Evolutionary conservation across 64 coral and sea anemone genomes (phyloP).

Genomic region (Montipora foliosa): DNA sequence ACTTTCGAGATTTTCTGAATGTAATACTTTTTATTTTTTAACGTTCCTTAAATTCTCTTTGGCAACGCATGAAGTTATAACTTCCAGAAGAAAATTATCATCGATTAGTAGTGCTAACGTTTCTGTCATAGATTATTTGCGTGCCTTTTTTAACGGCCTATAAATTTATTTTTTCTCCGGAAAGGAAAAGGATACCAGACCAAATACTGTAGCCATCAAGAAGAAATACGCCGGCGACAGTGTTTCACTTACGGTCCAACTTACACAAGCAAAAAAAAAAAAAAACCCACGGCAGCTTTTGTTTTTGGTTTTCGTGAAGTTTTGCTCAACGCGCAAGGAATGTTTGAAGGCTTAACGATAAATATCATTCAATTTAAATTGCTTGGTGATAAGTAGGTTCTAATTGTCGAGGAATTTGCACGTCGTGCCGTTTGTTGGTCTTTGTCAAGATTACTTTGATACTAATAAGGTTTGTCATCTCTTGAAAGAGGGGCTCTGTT

Average conservation of each 20-base stretch:
- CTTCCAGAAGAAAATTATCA: not conserved
- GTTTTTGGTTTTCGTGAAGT: not conserved
- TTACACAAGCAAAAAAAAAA: not conserved
- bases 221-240: not conserved
- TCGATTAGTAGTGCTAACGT: not conserved
- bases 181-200: conserved; percentile 1
- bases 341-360: not conserved
- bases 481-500: not conserved
- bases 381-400: conserved; percentile 13
- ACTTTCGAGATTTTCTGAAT: not conserved
- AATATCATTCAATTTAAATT: conserved; percentile 17
- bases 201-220: too few relatives aligned
- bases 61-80: not conserved
- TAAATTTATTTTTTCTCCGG: not conserved
- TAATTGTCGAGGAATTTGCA: conserved; percentile 10
- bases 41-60: too few relatives aligned
- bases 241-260: not conserved
- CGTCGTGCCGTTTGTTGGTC: not conserved
- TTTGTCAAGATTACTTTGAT: not conserved
- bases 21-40: too few relatives aligned
- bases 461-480: not conserved
- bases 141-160: not conserved
- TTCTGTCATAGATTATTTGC: not conserved
- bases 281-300: not conserved
- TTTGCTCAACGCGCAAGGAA: conserved; percentile 10